Conservation (phyloP, 2,113 vertebrate genomes). For the Eonycteris spelaea region DNA sequence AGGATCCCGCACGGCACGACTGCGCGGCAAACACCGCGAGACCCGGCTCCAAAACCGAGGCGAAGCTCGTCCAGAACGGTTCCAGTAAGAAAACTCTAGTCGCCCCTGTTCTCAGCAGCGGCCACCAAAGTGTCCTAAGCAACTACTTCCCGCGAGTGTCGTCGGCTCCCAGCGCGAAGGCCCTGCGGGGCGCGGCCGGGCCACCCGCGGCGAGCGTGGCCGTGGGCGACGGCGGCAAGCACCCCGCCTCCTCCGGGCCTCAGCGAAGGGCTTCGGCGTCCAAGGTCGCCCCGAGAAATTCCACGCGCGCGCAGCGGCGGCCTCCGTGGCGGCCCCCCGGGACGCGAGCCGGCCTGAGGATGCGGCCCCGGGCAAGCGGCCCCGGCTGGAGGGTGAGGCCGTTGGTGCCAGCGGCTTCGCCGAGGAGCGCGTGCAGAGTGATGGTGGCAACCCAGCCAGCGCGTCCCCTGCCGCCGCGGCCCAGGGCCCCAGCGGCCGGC, state of each 20-base stretch:
- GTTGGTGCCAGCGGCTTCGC: too few species aligned
- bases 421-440: background rate
- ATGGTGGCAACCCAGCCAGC: background rate
- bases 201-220: constrained; percentile 81
- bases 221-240: background rate
- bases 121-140: constrained; percentile 56
- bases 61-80: constrained; percentile 42
- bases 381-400: constrained; percentile 57
- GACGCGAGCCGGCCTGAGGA: background rate
- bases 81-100: background rate
- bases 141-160: constrained; percentile 75
- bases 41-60: constrained; percentile 52
- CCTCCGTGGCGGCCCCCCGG: background rate
- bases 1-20: constrained; percentile 9
- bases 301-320: background rate
- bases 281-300: background rate
- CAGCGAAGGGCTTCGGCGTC: constrained; percentile 1
- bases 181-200: constrained; percentile 83
- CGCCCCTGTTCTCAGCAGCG: background rate
- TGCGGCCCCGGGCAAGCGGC: constrained; percentile 49
- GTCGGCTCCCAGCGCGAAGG: constrained; percentile 82
- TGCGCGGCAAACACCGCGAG: background rate
- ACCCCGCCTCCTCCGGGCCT: background rate
- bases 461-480: background rate
- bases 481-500: background rate